These are phyloP conservation scores for Iselma pallidipennis DNA, from an alignment of 2,888 invertebrate genomes.

Conservation along the genomic window DNA sequence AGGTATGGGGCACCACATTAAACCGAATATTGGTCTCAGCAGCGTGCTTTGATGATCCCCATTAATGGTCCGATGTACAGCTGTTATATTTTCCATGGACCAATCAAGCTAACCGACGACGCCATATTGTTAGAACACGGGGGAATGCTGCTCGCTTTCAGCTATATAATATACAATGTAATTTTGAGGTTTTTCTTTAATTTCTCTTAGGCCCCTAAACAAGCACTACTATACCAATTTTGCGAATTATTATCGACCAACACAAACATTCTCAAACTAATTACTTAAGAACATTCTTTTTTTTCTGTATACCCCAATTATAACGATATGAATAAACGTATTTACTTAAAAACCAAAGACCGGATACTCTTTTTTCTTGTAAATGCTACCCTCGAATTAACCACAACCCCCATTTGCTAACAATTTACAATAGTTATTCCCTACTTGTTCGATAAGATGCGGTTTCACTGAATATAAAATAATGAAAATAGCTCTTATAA, in stretches of 20 bases:
- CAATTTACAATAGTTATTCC: too few species aligned
- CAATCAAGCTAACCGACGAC: conserved; percentile 51
- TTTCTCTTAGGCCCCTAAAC: background rate
- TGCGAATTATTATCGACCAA: background rate
- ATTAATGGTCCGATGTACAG: conserved; percentile 55
- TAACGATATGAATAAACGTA: too few species aligned
- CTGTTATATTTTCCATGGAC: conserved; percentile 56
- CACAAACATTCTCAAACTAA: background rate
- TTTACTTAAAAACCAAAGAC: too few species aligned
- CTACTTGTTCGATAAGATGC: too few species aligned
- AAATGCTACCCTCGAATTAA: too few species aligned
- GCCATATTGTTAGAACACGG: conserved; percentile 46
- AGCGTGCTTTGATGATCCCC: conserved; percentile 48
- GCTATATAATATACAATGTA: background rate
- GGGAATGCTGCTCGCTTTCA: background rate
- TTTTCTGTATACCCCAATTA: too few species aligned
- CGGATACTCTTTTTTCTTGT: too few species aligned
- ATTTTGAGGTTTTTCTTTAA: background rate
- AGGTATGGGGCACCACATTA: conserved; percentile 42
- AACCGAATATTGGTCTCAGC: conserved; percentile 49
- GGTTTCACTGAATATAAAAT: too few species aligned
- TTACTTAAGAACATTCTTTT: too few species aligned
- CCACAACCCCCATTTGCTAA: too few species aligned
- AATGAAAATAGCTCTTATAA: too few species aligned
- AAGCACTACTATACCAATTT: background rate